Evolutionary conservation across 2,888 invertebrate genomes (phyloP).

Genomic region (Dolichopus griseipennis): DNA sequence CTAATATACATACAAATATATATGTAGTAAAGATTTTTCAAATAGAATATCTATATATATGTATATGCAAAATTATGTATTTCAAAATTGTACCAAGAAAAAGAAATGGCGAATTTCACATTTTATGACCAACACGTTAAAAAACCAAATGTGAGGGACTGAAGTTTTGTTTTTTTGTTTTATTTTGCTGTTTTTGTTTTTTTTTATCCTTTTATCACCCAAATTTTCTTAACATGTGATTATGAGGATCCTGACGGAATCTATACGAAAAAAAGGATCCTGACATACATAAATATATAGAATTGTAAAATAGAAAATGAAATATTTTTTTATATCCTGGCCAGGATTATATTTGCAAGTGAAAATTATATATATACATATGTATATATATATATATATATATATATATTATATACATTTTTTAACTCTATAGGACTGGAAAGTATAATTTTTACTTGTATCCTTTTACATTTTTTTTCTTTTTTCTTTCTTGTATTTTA

Average conservation of each 20-base stretch:
- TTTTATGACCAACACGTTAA: not conserved
- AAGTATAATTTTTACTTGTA: too few species aligned
- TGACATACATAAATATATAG: too few species aligned
- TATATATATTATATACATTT: too few species aligned
- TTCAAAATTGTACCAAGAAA: not conserved
- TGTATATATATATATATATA: too few species aligned
- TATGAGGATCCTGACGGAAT: not conserved
- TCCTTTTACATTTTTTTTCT: too few species aligned
- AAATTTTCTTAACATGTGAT: not conserved
- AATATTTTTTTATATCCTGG: not conserved
- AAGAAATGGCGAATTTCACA: constrained; percentile 1
- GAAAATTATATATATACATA: too few species aligned
- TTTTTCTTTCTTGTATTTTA: too few species aligned
- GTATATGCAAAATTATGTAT: not conserved
- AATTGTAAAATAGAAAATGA: not conserved
- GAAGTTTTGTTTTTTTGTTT: not conserved
- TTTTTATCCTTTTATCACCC: not conserved
- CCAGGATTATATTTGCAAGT: too few species aligned
- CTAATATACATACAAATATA: too few species aligned
- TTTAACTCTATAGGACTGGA: too few species aligned
- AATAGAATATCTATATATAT: too few species aligned
- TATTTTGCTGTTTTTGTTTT: not conserved
- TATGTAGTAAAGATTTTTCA: too few species aligned
- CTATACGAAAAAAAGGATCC: not conserved
- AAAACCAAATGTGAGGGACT: not conserved